Conservation (phyloP, 2,888 invertebrate genomes). For the Pseudococcus viburni region DNA sequence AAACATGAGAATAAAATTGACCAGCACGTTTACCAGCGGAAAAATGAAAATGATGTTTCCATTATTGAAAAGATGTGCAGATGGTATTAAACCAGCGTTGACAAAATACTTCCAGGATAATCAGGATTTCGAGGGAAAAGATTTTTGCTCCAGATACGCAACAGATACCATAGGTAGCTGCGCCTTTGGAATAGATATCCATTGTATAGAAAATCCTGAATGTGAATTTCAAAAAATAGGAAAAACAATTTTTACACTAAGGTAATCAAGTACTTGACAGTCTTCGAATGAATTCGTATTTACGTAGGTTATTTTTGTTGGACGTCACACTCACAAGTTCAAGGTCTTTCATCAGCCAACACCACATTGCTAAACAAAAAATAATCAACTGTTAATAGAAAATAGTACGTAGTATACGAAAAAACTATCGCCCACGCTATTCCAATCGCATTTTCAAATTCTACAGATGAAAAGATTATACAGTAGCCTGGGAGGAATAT, state of each 20-base stretch:
- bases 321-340: no score
- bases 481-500: no score
- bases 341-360: no score
- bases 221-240: slow-evolving; percentile 72
- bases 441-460: no score
- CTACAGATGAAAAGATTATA: no score
- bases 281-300: no score
- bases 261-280: neutral
- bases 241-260: slow-evolving; percentile 60
- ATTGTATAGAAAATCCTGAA: slow-evolving; percentile 71
- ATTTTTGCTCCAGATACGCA: slow-evolving; percentile 72
- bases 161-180: slow-evolving; percentile 73
- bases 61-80: slow-evolving; percentile 20
- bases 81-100: neutral
- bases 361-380: no score
- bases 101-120: neutral
- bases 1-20: slow-evolving; percentile 37
- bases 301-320: no score
- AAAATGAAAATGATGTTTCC: slow-evolving; percentile 49
- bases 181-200: slow-evolving; percentile 73
- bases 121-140: slow-evolving; percentile 70
- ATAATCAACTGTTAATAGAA: no score
- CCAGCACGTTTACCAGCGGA: neutral
- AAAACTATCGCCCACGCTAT: no score
- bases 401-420: no score